phyloP scores from a whole-genome alignment of 2,888 invertebrate genomes.

The Diloba caeruleocephala region DNA sequence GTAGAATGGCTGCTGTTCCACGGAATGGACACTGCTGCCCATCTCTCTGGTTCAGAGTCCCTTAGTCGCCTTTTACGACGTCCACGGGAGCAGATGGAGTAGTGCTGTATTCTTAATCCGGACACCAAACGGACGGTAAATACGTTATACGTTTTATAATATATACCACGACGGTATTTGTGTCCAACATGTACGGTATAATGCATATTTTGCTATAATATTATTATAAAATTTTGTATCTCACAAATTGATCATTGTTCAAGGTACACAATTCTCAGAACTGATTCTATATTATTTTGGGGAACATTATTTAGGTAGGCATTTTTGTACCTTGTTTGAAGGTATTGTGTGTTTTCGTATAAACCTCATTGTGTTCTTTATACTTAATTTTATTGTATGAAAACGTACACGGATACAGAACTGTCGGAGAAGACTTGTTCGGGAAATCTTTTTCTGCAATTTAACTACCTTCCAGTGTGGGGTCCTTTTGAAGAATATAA shows the following conservation, averaged over 20 bases:
- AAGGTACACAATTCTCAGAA: constrained; percentile 13
- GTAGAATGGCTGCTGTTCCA: too few relatives aligned
- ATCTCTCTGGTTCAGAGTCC: too few relatives aligned
- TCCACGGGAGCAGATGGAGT: too few relatives aligned
- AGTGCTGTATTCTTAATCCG: too few relatives aligned
- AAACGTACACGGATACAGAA: constrained; percentile 10
- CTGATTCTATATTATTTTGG: constrained; percentile 8
- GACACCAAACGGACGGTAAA: too few relatives aligned
- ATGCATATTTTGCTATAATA: background rate
- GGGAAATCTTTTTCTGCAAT: background rate
- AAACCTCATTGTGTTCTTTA: constrained; percentile 39
- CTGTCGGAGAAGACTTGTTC: background rate
- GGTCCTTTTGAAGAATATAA: too few relatives aligned
- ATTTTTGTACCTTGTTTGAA: constrained; percentile 7
- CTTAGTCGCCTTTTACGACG: too few relatives aligned
- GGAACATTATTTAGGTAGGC: constrained; percentile 3
- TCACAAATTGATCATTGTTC: constrained; percentile 43
- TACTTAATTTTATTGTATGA: constrained; percentile 41
- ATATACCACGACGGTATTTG: too few relatives aligned
- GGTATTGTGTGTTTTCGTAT: constrained; percentile 36
- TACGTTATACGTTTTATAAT: too few relatives aligned
- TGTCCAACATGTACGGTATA: too few relatives aligned
- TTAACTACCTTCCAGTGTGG: background rate
- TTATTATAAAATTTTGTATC: background rate
- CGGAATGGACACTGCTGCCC: too few relatives aligned